phyloP scores from a whole-genome alignment of 2,113 vertebrate genomes.

The Blennius ocellaris region DNA sequence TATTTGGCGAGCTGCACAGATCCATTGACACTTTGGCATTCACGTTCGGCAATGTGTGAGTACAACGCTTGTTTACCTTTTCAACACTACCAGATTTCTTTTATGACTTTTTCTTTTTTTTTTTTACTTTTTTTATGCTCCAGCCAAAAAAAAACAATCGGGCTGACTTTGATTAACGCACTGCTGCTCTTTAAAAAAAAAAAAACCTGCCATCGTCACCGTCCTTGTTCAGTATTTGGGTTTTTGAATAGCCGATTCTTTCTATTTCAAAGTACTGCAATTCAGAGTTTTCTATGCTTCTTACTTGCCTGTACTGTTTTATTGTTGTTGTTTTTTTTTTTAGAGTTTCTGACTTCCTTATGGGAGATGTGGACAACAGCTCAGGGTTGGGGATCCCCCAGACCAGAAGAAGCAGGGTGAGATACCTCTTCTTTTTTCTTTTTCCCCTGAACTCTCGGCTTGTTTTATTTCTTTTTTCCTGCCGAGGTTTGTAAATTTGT shows the following conservation, averaged over 20 bases:
- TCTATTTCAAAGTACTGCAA: not conserved
- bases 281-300: not conserved
- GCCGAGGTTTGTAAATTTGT: conserved; percentile 47
- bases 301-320: not conserved
- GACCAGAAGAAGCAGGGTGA: conserved; percentile 92
- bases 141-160: conserved; percentile 1
- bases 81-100: conserved; percentile 37
- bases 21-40: conserved; percentile 96
- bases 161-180: not conserved
- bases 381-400: conserved; percentile 90
- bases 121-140: no score
- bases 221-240: not conserved
- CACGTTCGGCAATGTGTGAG: conserved; percentile 99
- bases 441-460: conserved; percentile 1
- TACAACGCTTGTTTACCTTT: conserved; percentile 66
- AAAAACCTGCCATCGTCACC: not conserved
- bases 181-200: conserved; percentile 6
- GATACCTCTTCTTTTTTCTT: conserved; percentile 47
- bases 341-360: conserved; percentile 99
- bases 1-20: conserved; percentile 91
- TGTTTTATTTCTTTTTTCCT: conserved; percentile 14
- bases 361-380: conserved; percentile 97
- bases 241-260: conserved; percentile 17
- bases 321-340: conserved; percentile 4
- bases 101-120: no score